Evolutionary conservation across 2,888 invertebrate genomes (phyloP), one percentile per base, ranked within the genome.

Genomic region (Ypsolopha sequella): DNA sequence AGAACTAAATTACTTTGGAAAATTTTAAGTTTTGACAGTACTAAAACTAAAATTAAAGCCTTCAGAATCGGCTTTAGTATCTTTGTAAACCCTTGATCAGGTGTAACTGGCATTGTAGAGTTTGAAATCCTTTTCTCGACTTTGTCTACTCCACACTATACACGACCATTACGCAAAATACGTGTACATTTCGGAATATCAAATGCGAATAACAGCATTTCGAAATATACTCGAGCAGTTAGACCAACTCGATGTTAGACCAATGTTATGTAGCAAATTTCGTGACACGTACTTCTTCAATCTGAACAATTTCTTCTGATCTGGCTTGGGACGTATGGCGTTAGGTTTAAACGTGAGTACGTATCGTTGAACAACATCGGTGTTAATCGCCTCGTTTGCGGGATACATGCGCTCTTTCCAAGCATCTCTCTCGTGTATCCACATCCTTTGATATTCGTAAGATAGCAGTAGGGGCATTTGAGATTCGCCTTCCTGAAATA

Each of bases 371-470:
- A 87, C 80, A 24, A 86, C 57, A 57, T 87, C 86, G 1, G 82
- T 73, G 53, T 82, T 84, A 7, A 75, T 73, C 0, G 73, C 72
- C 0, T 67, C 73, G 39, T 79, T 80, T 64, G 87, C 87, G 6
- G 87, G 85, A 58, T 88, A 89, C 69, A 86, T 87, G 41, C 86
- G 78, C 61, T 87, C 87, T 56, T 88, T 82, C 80, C 88, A 89
- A 38, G 68, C 64, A 43, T 82, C 85, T 53, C 87, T 70, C 71
- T 90, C 89, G 39, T 85, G 76, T n/a, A 88, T 53, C 89, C 89
- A 90, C 73, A 88, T 82, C 56, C 89, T 74, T 60, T 87, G 80
- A 64, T 90, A 90, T 63, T 90, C 89, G 56, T 88, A 80, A 1
- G 88, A 87, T 59, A 90, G 60, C 44, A 89, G 62, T 68, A 79